Base-by-base conservation (phyloP, 2,113 vertebrate genomes). In the Orycteropus afer region DNA sequence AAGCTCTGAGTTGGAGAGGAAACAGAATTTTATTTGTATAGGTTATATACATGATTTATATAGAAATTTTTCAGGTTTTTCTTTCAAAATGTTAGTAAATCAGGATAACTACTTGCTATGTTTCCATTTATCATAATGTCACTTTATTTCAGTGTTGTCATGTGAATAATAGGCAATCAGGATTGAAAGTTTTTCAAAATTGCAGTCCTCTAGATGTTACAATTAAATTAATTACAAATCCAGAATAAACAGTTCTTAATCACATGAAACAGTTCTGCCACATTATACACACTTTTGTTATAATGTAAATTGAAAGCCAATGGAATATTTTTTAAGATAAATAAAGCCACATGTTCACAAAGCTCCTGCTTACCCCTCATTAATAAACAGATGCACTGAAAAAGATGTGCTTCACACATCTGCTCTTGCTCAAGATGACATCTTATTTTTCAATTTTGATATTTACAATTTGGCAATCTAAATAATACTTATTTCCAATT, bases 141-240 rank as follows among this genome's bases (percentile, higher is more conserved):
- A 98, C 90, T 98, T 98, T 96, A 98, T 97, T 97, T 97, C 96
- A 96, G 90, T 47, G 82, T 98, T 98, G 97, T 98, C 97, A 96
- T 97, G 78, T 98, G 98, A 98, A 98, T 98, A 98, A 98, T 97
- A 98, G 97, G 97, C 97, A 98, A 98, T 98, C 98, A 98, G 71
- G 96, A 97, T 93, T 97, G 96, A 98, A 98, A 98, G 96, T 98
- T 97, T 98, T 97, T 97, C 95, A 97, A 97, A 98, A 98, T 98
- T 98, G 96, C 96, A 98, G 96, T 96, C 96, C 96, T 98, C 92
- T 98, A 88, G 93, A 98, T 98, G 97, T 98, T 97, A 98, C 97
- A 98, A 98, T 98, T 98, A 98, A 98, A 98, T 97, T 96, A 98
- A 98, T 98, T 98, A 98, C 95, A 97, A 98, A 97, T 96, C 94